phyloP scores from a whole-genome alignment of 2,888 invertebrate species.

The Ennomos fuscantarius region DNA sequence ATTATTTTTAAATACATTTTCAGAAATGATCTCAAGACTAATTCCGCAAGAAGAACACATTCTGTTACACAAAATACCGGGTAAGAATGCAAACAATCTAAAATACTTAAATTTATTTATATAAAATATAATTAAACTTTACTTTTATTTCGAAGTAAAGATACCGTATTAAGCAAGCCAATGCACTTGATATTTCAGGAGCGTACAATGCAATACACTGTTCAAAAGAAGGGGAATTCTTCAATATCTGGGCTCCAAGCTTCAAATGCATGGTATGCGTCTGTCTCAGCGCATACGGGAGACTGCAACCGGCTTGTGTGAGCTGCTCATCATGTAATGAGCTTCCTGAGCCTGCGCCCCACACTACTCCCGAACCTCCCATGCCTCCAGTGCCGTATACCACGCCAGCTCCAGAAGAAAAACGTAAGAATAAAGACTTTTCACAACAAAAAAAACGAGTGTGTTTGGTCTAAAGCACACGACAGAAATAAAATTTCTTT shows the following conservation, averaged over 20 bases:
- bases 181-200: conserved; percentile 46
- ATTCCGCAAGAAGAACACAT: conserved; percentile 53
- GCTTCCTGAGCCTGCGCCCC: conserved; percentile 26
- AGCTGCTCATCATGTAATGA: conserved; percentile 54
- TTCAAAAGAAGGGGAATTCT: conserved; percentile 56
- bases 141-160: too few species aligned
- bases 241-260: conserved; percentile 51
- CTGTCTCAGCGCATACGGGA: conserved; percentile 54
- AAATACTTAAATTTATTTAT: too few species aligned
- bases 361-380: conserved; percentile 2
- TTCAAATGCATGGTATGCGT: conserved; percentile 64
- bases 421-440: too few species aligned
- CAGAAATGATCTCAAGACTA: conserved; percentile 52
- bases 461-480: too few species aligned
- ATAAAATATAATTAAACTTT: too few species aligned
- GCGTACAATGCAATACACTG: conserved; percentile 51
- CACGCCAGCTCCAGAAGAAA: not conserved
- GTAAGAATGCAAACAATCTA: conserved; percentile 40
- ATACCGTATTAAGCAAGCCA: too few species aligned
- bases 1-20: conserved; percentile 25
- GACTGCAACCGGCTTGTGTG: conserved; percentile 58
- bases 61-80: conserved; percentile 51
- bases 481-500: too few species aligned
- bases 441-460: too few species aligned
- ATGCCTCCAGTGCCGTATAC: conserved; percentile 5